phyloP scores from a whole-genome alignment of 2,888 invertebrate genomes.

The Mythimna impura region DNA sequence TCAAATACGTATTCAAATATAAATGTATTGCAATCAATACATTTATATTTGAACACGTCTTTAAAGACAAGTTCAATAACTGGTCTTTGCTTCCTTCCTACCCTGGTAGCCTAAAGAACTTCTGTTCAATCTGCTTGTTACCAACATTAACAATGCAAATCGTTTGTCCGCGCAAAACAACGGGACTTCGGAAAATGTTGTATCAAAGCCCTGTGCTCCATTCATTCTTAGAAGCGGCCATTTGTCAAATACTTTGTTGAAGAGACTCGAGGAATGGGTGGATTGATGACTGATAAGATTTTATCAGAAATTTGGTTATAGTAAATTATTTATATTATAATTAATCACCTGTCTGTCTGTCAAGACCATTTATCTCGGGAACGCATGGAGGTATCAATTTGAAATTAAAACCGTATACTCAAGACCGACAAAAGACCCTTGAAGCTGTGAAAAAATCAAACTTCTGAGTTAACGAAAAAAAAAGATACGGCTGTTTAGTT shows the following conservation, averaged over 20 bases:
- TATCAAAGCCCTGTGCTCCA: conserved; percentile 40
- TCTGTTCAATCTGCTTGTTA: conserved; percentile 11
- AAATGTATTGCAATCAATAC: neutral
- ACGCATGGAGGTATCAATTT: no score
- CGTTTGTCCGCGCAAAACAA: conserved; percentile 36
- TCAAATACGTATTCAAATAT: neutral
- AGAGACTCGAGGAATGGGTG: neutral
- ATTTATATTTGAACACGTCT: no score
- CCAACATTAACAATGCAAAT: conserved; percentile 53
- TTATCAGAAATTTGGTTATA: conserved; percentile 1
- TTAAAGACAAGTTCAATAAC: no score
- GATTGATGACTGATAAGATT: conserved; percentile 22
- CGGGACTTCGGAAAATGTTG: conserved; percentile 39
- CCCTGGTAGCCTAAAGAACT: neutral
- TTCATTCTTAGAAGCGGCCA: conserved; percentile 54
- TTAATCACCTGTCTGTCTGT: no score
- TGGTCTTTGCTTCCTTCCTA: no score
- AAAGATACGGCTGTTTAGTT: no score
- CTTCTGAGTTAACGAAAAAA: no score
- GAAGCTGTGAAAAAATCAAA: no score
- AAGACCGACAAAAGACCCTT: no score
- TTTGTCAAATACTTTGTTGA: conserved; percentile 56
- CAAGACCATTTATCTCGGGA: no score
- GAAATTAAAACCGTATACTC: no score
- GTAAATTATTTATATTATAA: no score